These are phyloP conservation scores for Gobio gobio DNA, from an alignment of 2,113 vertebrate species.

Conservation along the genomic window DNA sequence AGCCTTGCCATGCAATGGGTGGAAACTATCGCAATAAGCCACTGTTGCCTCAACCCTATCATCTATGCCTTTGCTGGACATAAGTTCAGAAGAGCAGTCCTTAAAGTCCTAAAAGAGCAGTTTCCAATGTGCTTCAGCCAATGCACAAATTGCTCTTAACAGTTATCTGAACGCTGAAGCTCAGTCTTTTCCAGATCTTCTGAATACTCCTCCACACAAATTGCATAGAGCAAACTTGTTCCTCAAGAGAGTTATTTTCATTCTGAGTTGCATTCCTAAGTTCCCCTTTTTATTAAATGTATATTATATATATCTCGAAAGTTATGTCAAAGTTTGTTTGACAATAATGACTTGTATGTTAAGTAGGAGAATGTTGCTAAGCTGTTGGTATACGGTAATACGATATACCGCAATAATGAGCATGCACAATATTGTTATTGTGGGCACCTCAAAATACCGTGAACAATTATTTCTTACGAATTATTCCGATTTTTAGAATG, in stretches of 20 bases:
- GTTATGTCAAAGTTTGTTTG: background rate
- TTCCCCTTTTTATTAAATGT: constrained; percentile 1
- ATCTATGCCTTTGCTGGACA: constrained; percentile 78
- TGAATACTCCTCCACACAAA: constrained; percentile 54
- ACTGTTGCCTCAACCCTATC: constrained; percentile 80
- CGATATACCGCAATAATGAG: too few species aligned
- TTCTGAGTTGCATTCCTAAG: background rate
- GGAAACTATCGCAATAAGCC: constrained; percentile 68
- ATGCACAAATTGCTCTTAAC: background rate
- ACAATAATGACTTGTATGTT: background rate
- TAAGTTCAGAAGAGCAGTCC: constrained; percentile 69
- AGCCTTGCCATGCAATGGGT: constrained; percentile 53
- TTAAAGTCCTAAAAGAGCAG: constrained; percentile 61
- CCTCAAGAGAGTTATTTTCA: background rate
- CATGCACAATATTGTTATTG: too few species aligned
- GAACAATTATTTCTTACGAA: too few species aligned
- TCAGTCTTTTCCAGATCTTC: constrained; percentile 65
- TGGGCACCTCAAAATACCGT: too few species aligned
- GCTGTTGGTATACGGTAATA: too few species aligned
- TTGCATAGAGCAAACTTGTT: background rate
- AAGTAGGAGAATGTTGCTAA: background rate
- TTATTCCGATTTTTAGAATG: too few species aligned
- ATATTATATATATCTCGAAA: background rate
- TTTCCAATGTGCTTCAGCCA: constrained; percentile 39
- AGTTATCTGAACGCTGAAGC: constrained; percentile 55